A percentile compares a stretch with the other conserved stretches of the same genome.
Conservation (phyloP, 1,140 invertebrate genomes). For the Cydia strobilella region DNA sequence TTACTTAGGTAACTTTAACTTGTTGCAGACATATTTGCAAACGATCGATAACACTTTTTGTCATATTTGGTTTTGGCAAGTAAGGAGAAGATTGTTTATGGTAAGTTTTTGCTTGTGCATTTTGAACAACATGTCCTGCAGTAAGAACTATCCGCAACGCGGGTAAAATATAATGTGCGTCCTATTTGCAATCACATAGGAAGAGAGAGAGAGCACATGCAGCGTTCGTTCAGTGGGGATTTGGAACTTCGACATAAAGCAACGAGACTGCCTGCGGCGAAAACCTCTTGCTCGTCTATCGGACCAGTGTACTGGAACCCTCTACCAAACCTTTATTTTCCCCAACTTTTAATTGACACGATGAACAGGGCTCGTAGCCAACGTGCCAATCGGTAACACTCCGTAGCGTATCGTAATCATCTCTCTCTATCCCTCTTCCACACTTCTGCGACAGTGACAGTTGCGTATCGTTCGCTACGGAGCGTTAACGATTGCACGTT, state of each 20-base stretch:
- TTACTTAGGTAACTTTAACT: too few species aligned
- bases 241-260: not conserved
- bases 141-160: not conserved
- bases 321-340: not conserved
- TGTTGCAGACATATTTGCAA: too few species aligned
- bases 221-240: not conserved
- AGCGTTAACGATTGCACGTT: too few species aligned
- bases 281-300: not conserved
- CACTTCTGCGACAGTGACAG: too few species aligned
- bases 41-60: too few species aligned
- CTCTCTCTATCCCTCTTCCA: too few species aligned
- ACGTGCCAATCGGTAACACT: too few species aligned
- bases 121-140: not conserved
- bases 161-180: not conserved
- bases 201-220: not conserved
- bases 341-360: slow-evolving; percentile 47
- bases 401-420: too few species aligned
- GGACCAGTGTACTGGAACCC: not conserved
- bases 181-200: not conserved
- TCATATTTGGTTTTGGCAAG: too few species aligned
- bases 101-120: not conserved
- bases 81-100: too few species aligned
- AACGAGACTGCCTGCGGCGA: slow-evolving; percentile 3
- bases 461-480: too few species aligned
- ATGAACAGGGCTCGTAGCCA: too few species aligned